These are phyloP conservation scores for Hypercompe scribonia DNA, from an alignment of 2,888 invertebrate genomes.

Conservation along the genomic window DNA sequence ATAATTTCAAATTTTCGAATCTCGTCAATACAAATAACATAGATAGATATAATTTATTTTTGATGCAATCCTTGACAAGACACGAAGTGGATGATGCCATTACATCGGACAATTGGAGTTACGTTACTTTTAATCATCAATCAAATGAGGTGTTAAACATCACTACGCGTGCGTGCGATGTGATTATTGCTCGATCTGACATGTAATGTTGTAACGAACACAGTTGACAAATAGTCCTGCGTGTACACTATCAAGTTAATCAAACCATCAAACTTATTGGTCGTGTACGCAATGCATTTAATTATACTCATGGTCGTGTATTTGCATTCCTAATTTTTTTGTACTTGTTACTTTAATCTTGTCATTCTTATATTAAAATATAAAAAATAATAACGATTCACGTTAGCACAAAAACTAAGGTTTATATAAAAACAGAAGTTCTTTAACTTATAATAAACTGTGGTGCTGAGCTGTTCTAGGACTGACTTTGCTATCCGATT, in stretches of 20 bases:
- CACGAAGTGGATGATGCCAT: constrained; percentile 43
- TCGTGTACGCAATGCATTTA: constrained; percentile 32
- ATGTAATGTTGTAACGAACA: constrained; percentile 56
- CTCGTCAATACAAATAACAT: constrained; percentile 63
- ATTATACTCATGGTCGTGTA: constrained; percentile 42
- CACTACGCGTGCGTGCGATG: constrained; percentile 41
- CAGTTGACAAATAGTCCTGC: constrained; percentile 58
- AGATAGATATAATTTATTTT: constrained; percentile 49
- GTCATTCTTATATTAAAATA: constrained; percentile 19
- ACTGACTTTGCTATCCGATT: no score
- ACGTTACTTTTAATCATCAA: constrained; percentile 72
- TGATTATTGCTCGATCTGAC: constrained; percentile 46
- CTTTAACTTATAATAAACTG: not conserved
- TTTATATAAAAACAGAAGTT: not conserved
- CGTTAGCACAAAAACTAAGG: not conserved
- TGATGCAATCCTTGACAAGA: constrained; percentile 45
- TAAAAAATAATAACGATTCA: not conserved
- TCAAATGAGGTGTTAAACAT: constrained; percentile 58
- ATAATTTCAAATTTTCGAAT: constrained; percentile 71
- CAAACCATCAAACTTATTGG: constrained; percentile 32
- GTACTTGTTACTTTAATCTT: constrained; percentile 33
- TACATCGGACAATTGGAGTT: constrained; percentile 60
- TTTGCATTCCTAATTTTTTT: constrained; percentile 23
- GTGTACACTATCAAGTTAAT: constrained; percentile 43
- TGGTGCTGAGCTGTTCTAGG: not conserved